Evolutionary conservation across 2,113 vertebrate species (phyloP), one percentile per base, ranked within the genome.

Genomic region (Ictalurus punctatus): DNA sequence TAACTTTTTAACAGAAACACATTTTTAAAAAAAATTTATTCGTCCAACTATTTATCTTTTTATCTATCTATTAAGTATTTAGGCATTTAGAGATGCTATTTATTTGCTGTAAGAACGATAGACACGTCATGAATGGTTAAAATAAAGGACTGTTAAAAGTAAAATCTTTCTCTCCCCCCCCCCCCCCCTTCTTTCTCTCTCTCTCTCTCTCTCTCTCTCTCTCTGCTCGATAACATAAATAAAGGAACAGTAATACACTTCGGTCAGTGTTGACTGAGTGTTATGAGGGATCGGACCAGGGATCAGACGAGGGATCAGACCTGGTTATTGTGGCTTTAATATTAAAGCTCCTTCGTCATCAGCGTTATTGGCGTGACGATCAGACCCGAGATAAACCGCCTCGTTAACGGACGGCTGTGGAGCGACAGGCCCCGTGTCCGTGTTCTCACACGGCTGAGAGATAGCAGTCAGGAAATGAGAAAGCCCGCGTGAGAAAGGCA

Each of bases 391-490:
- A 86, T 86, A 86, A 59, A n/a, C 25, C 19, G 54, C 21, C 16
- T 85, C 34, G 2, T 4, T 8, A 21, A 54, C 21, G 4, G 40
- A 30, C 52, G 14, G 12, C 48, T 54, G 27, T n/a, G 40, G 65
- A 86, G 90, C 86, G 90, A 88, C 87, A 88, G 79, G 88, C 92
- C 85, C 59, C 61, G 80, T 54, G 5, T 73, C 58, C 54, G 73
- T 85, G 93, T 92, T 89, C 89, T 90, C 87, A 59, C 44, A 67
- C 86, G 91, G 76, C 58, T 23, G 40, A 80, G 91, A 92, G 94
- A 95, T 95, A 95, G 84, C 78, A 89, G 91, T 48, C 95, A 96
- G 96, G 96, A 96, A 96, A 96, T 96, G 91, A 95, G 95, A 95
- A 94, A 90, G 88, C 59, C 69, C 10, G 76, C 48, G 87, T 83